These are phyloP conservation scores for Rhinogobio ventralis DNA, from an alignment of 2,797 vertebrate genomes.

Conservation along the genomic window DNA sequence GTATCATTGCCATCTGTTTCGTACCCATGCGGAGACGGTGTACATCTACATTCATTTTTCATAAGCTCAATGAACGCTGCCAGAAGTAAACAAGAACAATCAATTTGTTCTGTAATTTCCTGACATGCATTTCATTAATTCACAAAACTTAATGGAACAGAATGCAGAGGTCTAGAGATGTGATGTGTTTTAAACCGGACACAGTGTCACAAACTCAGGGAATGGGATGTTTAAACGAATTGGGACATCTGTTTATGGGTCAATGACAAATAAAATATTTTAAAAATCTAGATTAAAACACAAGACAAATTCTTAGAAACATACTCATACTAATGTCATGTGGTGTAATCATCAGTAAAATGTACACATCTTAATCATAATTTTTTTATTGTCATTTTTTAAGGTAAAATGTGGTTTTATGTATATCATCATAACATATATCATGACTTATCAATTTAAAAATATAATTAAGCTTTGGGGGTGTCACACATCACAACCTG, in stretches of 20 bases:
- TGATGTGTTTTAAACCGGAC: not conserved
- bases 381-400: too few species aligned
- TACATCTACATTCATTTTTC: not conserved
- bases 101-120: not conserved
- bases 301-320: not conserved
- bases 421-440: not conserved
- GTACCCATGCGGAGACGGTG: not conserved
- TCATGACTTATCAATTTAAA: not conserved
- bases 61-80: not conserved
- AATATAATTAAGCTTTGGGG: not conserved
- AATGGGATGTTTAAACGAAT: not conserved
- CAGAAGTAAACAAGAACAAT: slow-evolving; percentile 1
- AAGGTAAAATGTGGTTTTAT: too few species aligned
- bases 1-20: not conserved
- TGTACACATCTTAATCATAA: not conserved
- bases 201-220: not conserved
- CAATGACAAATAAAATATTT: not conserved
- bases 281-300: not conserved
- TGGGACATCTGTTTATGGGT: not conserved
- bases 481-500: not conserved
- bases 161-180: not conserved
- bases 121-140: slow-evolving; percentile 3
- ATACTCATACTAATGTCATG: not conserved
- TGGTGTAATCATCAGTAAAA: not conserved
- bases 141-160: not conserved